Percentiles rank a stretch among this genome's conserved stretches.
These are phyloP conservation scores for Exocentrus adspersus DNA, from an alignment of 2,888 invertebrate species.

Conservation along the genomic window DNA sequence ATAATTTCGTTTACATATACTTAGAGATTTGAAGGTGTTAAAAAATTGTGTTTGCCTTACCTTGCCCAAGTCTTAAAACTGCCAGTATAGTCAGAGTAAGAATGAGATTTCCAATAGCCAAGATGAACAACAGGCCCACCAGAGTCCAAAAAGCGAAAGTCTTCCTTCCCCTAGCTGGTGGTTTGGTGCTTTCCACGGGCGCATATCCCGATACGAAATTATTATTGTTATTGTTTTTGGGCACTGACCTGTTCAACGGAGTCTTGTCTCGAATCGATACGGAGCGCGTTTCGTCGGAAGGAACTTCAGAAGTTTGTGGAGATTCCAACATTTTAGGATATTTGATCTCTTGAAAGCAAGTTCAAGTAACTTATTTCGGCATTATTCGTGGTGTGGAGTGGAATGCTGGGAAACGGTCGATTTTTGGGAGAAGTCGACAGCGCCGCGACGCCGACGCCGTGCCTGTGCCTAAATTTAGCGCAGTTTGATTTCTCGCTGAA, in stretches of 20 bases:
- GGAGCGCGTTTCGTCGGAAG: conserved; percentile 59
- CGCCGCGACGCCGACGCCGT: conserved; percentile 41
- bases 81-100: conserved; percentile 84
- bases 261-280: conserved; percentile 56
- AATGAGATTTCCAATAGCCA: conserved; percentile 83
- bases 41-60: no score
- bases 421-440: conserved; percentile 25
- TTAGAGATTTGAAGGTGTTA: no score
- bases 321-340: conserved; percentile 41
- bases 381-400: background rate
- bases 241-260: conserved; percentile 53
- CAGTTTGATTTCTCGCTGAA: background rate
- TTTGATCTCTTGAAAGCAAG: background rate
- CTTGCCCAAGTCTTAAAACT: conserved; percentile 81
- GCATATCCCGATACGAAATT: conserved; percentile 59
- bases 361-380: background rate
- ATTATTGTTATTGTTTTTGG: conserved; percentile 52
- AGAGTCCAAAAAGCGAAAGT: conserved; percentile 84
- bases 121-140: conserved; percentile 73
- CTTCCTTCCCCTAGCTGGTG: conserved; percentile 66
- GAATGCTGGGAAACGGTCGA: conserved; percentile 28
- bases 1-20: no score
- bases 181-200: conserved; percentile 58
- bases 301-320: conserved; percentile 58
- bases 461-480: background rate